Evolutionary conservation across 2,888 invertebrate species (phyloP).

Genomic region (Drosophila kambysellisi): DNA sequence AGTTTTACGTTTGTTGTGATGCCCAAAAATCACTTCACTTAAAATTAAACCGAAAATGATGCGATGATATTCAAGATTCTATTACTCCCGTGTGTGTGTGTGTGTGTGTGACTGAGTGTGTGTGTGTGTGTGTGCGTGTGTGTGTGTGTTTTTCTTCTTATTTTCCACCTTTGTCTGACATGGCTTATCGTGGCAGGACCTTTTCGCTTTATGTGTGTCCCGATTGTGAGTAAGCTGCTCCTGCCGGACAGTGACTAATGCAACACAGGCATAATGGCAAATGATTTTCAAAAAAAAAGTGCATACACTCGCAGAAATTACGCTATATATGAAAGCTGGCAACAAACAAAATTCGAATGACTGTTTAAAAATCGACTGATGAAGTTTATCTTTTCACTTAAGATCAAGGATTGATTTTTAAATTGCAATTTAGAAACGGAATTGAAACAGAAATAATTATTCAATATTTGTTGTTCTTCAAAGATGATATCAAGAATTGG

Average conservation of each 20-base stretch:
- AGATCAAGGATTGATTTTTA: no score
- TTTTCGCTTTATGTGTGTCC: conserved; percentile 20
- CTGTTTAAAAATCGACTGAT: neutral
- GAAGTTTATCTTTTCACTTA: no score
- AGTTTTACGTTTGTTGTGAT: neutral
- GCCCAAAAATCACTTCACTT: conserved; percentile 13
- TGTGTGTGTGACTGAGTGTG: neutral
- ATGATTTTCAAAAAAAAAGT: conserved; percentile 56
- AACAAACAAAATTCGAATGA: neutral
- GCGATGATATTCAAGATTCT: conserved; percentile 6
- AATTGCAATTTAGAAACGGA: neutral
- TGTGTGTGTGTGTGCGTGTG: neutral
- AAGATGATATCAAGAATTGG: neutral
- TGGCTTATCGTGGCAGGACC: conserved; percentile 43
- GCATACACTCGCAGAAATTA: neutral
- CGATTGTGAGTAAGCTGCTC: conserved; percentile 11
- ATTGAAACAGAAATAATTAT: neutral
- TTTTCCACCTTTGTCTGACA: conserved; percentile 12
- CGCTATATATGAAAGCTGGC: neutral
- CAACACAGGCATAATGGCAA: conserved; percentile 57
- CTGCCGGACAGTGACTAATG: conserved; percentile 53
- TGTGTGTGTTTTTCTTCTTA: neutral
- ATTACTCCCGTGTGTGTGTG: neutral
- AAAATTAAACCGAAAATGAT: conserved; percentile 9
- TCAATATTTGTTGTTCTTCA: neutral